Conservation (phyloP, 2,113 vertebrate genomes). For the Scartelaos histophorus region DNA sequence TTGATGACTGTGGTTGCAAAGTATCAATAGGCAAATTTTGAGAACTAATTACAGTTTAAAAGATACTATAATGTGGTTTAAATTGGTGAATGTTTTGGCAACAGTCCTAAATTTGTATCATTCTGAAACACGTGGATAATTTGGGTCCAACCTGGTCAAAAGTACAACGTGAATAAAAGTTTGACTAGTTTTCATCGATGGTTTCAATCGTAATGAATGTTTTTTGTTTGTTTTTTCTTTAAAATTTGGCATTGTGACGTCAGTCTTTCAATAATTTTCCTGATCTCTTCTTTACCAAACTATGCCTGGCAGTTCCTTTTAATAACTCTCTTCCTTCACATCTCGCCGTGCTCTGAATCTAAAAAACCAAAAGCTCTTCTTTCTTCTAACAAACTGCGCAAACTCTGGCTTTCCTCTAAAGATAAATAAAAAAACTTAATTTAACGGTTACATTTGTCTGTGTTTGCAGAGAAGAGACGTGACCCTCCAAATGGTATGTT, state of each 20-base stretch:
- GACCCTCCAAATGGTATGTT: constrained; percentile 80
- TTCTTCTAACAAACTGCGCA: not conserved
- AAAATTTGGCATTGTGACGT: not conserved
- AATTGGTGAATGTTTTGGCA: too few relatives aligned
- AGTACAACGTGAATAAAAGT: not conserved
- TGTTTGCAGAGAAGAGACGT: constrained; percentile 81
- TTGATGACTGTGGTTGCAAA: too few relatives aligned
- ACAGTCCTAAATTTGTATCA: too few relatives aligned
- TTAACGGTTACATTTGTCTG: constrained; percentile 70
- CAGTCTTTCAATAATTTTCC: constrained; percentile 14
- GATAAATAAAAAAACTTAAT: constrained; percentile 14
- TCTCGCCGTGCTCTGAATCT: constrained; percentile 12
- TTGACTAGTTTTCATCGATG: not conserved
- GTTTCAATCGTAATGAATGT: too few relatives aligned
- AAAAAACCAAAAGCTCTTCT: constrained; percentile 21
- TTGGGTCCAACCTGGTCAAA: too few relatives aligned
- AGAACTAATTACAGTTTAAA: too few relatives aligned
- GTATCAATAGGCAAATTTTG: too few relatives aligned
- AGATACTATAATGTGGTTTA: too few relatives aligned
- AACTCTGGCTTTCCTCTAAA: constrained; percentile 43
- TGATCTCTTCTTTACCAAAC: constrained; percentile 25
- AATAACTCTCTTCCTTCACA: constrained; percentile 28
- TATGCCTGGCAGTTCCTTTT: constrained; percentile 22
- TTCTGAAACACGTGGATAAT: too few relatives aligned
- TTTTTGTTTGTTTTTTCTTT: not conserved